Evolutionary conservation across 1,140 invertebrate genomes (phyloP).

Genomic region (Leptopilina clavipes): DNA sequence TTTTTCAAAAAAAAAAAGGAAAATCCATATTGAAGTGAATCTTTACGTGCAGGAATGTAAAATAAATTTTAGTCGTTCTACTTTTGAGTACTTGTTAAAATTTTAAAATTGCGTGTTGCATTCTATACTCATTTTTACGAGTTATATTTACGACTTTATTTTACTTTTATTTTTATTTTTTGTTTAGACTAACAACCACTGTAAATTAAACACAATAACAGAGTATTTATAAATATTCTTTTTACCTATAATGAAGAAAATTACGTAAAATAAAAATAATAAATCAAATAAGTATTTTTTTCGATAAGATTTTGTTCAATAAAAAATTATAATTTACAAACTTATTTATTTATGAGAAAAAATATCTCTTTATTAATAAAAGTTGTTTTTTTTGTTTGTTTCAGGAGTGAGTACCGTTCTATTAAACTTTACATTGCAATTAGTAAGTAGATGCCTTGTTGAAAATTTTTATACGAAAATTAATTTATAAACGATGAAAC

Average conservation of each 20-base stretch:
- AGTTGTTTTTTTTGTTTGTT: too few relatives aligned
- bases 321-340: too few relatives aligned
- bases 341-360: too few relatives aligned
- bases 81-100: background rate
- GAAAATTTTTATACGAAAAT: background rate
- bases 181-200: background rate
- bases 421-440: too few relatives aligned
- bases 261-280: too few relatives aligned
- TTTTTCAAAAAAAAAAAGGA: background rate
- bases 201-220: background rate
- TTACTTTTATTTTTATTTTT: background rate
- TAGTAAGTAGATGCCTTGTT: too few relatives aligned
- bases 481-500: background rate
- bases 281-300: too few relatives aligned
- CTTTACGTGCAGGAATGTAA: background rate
- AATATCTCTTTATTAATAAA: too few relatives aligned
- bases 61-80: background rate
- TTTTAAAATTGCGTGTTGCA: background rate
- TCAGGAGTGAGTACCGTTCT: too few relatives aligned
- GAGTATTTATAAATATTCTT: too few relatives aligned
- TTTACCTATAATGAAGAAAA: too few relatives aligned
- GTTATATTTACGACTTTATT: constrained; percentile 4
- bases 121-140: background rate
- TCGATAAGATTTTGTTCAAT: too few relatives aligned
- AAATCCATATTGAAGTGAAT: constrained; percentile 5